phyloP scores from a whole-genome alignment of 2,113 vertebrate species.

The Amblyopsis rosae region DNA sequence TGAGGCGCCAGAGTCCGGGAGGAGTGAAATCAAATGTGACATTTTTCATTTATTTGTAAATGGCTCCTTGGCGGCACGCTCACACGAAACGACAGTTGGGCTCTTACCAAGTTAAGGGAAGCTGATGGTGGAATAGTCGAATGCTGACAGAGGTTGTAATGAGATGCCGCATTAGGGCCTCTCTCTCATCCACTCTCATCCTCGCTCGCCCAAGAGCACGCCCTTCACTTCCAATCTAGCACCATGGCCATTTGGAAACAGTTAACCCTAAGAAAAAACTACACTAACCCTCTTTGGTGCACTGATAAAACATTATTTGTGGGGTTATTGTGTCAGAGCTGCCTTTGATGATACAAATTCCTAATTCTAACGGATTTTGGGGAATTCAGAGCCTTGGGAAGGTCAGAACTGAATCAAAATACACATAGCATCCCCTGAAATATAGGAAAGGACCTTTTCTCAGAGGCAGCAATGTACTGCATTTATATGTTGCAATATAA shows the following conservation, averaged over 20 bases:
- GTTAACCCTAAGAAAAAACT: conserved; percentile 81
- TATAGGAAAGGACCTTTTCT: not conserved
- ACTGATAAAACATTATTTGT: conserved; percentile 67
- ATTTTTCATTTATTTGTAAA: conserved; percentile 99
- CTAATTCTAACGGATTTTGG: conserved; percentile 39
- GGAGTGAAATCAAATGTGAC: conserved; percentile 96
- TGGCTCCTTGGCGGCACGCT: conserved; percentile 90
- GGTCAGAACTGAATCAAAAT: conserved; percentile 27
- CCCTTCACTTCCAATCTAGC: conserved; percentile 87
- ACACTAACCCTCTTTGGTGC: conserved; percentile 72
- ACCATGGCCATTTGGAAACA: conserved; percentile 81
- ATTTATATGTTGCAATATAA: not conserved
- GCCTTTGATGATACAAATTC: conserved; percentile 56
- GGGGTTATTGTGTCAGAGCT: conserved; percentile 49
- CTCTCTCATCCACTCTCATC: conserved; percentile 78
- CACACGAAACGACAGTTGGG: conserved; percentile 91
- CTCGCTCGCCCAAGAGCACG: conserved; percentile 77
- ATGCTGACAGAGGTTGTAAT: conserved; percentile 96
- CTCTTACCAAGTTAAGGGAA: conserved; percentile 84
- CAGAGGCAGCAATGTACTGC: conserved; percentile 9
- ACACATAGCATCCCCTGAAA: conserved; percentile 2
- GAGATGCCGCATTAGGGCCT: conserved; percentile 91
- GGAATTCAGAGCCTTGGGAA: conserved; percentile 19
- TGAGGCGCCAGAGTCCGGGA: conserved; percentile 82
- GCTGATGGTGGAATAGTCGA: conserved; percentile 87